Evolutionary conservation across 2,888 invertebrate species (phyloP).

Genomic region (Sminthurides aquaticus): DNA sequence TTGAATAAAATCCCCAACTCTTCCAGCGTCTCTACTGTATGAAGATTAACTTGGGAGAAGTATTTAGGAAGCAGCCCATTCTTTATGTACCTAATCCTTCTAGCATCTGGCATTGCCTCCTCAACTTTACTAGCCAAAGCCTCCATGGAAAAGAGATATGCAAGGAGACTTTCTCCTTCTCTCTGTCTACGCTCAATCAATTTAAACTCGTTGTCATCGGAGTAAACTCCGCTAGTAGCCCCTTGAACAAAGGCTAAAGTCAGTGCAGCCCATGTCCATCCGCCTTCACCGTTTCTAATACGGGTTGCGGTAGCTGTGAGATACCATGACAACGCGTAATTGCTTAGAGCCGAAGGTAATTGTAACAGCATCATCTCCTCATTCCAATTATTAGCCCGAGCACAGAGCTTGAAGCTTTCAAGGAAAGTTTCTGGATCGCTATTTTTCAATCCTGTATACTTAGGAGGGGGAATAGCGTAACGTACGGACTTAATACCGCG

Average conservation of each 20-base stretch:
- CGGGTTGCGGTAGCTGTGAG: background rate
- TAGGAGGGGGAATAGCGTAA: background rate
- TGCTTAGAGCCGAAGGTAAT: background rate
- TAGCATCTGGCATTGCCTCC: background rate
- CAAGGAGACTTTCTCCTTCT: background rate
- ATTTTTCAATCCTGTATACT: background rate
- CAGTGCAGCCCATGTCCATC: slow-evolving; percentile 4
- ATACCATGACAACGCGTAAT: background rate
- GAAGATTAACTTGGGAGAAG: background rate
- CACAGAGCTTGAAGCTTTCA: background rate
- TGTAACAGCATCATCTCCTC: background rate
- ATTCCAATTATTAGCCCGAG: background rate
- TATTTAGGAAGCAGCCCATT: background rate
- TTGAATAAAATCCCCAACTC: background rate
- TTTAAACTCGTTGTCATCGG: background rate
- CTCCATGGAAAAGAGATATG: background rate
- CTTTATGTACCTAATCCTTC: background rate
- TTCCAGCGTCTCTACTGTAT: background rate
- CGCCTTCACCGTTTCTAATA: background rate
- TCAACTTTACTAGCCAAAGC: background rate
- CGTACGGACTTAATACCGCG: too few species aligned
- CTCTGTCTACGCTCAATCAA: background rate
- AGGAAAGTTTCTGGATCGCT: background rate
- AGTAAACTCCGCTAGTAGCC: background rate
- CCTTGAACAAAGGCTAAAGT: background rate